Evolutionary conservation across 1,140 invertebrate species (phyloP).

Genomic region (Listronotus oregonensis): DNA sequence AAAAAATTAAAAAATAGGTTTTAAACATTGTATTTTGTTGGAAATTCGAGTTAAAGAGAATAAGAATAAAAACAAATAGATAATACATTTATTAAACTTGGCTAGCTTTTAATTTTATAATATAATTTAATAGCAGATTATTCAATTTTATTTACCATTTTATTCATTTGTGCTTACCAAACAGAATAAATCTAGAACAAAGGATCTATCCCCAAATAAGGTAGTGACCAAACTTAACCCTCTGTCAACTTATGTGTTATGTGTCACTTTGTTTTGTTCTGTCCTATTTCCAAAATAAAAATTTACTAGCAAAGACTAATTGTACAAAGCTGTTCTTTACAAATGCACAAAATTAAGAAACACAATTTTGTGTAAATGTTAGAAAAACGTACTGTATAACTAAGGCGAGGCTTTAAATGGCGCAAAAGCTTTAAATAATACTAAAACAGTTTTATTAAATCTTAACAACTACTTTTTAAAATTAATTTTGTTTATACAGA

Average conservation of each 20-base stretch:
- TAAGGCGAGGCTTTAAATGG: too few species aligned
- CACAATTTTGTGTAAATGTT: too few species aligned
- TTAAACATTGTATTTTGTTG: too few species aligned
- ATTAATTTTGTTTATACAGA: too few species aligned
- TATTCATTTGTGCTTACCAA: constrained; percentile 15
- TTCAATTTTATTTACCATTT: background rate
- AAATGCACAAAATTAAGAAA: too few species aligned
- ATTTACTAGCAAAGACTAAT: background rate
- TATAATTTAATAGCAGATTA: background rate
- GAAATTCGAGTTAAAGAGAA: too few species aligned
- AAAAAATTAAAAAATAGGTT: background rate
- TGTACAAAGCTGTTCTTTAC: background rate
- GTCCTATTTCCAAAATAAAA: background rate
- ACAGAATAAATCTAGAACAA: constrained; percentile 29
- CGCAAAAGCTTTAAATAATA: too few species aligned
- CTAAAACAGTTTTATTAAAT: too few species aligned
- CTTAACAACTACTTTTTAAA: too few species aligned
- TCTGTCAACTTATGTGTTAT: background rate
- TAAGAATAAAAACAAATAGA: too few species aligned
- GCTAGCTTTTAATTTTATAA: background rate
- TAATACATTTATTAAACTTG: too few species aligned
- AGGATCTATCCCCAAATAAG: constrained; percentile 24
- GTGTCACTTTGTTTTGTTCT: constrained; percentile 16
- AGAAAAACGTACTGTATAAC: too few species aligned
- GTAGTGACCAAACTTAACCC: constrained; percentile 17